These are phyloP conservation scores for Meteorus sp. DNA, from an alignment of 1,140 invertebrate genomes.

Conservation along the genomic window DNA sequence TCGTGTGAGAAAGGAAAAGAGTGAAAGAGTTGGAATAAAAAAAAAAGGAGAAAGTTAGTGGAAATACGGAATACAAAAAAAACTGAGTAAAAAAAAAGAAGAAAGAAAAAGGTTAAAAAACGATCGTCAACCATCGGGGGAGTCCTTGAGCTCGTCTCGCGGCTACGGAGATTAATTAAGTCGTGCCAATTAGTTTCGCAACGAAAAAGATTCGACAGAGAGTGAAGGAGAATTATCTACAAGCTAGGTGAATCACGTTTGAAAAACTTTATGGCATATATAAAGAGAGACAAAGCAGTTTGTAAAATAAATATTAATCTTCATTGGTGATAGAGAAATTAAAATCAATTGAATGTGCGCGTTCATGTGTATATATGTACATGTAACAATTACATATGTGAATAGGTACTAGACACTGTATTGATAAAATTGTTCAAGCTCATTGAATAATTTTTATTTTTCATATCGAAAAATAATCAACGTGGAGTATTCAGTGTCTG, in stretches of 20 bases:
- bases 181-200: conserved; percentile 31
- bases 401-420: not conserved
- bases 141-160: conserved; percentile 21
- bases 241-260: conserved; percentile 11
- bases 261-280: conserved; percentile 5
- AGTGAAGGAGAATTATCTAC: not conserved
- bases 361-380: no score
- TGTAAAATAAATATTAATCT: not conserved
- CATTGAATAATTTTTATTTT: not conserved
- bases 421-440: not conserved
- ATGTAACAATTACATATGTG: no score
- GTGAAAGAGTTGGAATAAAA: no score
- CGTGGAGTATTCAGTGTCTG: conserved; percentile 20
- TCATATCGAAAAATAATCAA: not conserved
- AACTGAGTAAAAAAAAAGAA: not conserved
- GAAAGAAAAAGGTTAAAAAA: conserved; percentile 7
- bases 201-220: conserved; percentile 18
- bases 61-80: no score
- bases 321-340: not conserved
- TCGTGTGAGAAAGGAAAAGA: no score
- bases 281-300: not conserved
- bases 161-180: conserved; percentile 30
- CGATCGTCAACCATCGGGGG: conserved; percentile 14
- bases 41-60: no score
- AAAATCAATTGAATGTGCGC: not conserved